These are phyloP conservation scores for Drosophila santomea DNA, from an alignment of 1,140 invertebrate genomes.

Conservation along the genomic window DNA sequence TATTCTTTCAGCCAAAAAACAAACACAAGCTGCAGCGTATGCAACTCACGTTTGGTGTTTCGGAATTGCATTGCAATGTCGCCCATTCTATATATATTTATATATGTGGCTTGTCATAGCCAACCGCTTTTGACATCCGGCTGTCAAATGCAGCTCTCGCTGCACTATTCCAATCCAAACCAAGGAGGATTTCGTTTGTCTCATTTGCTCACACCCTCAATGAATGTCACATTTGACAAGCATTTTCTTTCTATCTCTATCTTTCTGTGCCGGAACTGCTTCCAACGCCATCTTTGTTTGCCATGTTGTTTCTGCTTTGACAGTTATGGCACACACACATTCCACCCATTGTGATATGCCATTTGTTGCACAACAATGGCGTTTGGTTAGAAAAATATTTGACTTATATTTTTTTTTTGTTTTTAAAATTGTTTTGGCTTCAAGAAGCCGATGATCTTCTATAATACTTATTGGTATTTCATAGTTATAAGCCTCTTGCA, in stretches of 20 bases:
- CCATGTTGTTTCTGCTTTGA: conserved; percentile 47
- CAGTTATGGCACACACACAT: conserved; percentile 35
- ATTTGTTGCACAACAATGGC: not conserved
- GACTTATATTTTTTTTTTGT: not conserved
- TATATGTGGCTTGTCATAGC: conserved; percentile 33
- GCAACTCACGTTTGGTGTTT: conserved; percentile 21
- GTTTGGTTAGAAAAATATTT: not conserved
- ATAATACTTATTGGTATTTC: too few relatives aligned
- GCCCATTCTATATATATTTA: conserved; percentile 1
- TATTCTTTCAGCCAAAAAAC: not conserved
- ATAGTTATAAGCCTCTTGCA: too few relatives aligned
- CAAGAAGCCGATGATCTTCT: too few relatives aligned
- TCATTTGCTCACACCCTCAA: conserved; percentile 28
- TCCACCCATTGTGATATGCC: conserved; percentile 3
- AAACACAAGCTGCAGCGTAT: conserved; percentile 12
- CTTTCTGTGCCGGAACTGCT: not conserved
- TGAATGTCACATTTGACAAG: conserved; percentile 67
- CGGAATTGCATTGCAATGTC: conserved; percentile 10
- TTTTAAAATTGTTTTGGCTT: too few relatives aligned
- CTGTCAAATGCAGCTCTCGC: conserved; percentile 58
- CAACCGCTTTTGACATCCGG: conserved; percentile 68
- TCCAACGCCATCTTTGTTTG: conserved; percentile 22
- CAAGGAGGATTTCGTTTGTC: conserved; percentile 19
- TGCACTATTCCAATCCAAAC: conserved; percentile 24
- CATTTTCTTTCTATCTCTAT: conserved; percentile 18